Conservation (phyloP, 2,797 vertebrate species). For the Amblyraja radiata region DNA sequence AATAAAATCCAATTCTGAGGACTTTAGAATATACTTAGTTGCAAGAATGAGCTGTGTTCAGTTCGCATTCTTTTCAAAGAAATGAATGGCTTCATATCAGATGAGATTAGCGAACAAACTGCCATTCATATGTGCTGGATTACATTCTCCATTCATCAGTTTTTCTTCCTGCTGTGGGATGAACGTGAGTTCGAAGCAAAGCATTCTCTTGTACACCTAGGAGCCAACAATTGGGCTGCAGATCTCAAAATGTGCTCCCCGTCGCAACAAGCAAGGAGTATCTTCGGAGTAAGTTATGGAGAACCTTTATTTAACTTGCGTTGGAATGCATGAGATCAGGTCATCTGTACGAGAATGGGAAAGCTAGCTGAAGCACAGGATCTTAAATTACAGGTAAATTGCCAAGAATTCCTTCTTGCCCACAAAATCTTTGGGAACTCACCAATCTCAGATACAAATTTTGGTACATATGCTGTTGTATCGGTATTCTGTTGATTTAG, state of each 20-base stretch:
- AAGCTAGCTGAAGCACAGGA: neutral
- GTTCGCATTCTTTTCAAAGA: neutral
- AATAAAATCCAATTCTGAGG: neutral
- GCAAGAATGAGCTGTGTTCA: neutral
- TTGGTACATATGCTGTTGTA: neutral
- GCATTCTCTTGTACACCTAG: neutral
- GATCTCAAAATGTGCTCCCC: neutral
- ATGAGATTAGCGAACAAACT: neutral
- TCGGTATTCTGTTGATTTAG: neutral
- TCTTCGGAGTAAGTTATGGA: neutral
- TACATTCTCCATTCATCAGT: neutral
- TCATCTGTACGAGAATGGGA: too few relatives aligned
- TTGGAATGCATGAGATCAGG: neutral
- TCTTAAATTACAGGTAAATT: slow-evolving; percentile 11
- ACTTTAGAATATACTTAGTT: neutral
- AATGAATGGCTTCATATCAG: neutral
- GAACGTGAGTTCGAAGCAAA: neutral
- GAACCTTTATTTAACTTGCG: neutral
- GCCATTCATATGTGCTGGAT: neutral
- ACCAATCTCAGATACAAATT: neutral
- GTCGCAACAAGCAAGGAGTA: neutral
- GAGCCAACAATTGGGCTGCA: neutral
- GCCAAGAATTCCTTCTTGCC: neutral
- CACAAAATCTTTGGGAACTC: too few relatives aligned
- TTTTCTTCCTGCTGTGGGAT: neutral